Evolutionary conservation across 2,888 invertebrate genomes (phyloP).

Genomic region (Oligia strigilis): DNA sequence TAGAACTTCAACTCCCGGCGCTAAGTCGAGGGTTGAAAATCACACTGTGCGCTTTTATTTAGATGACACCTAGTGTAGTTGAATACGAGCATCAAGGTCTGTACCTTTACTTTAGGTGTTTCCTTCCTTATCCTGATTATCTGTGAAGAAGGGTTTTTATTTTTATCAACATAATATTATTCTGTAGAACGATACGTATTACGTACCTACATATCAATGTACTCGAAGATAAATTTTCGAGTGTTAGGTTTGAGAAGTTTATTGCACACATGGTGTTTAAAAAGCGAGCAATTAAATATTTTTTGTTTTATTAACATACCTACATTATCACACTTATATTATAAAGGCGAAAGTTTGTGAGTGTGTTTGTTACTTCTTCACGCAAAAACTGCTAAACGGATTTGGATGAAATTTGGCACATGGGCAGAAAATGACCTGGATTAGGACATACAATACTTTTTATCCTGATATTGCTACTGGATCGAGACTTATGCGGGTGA

Average conservation of each 20-base stretch:
- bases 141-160: background rate
- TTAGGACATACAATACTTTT: no score
- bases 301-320: background rate
- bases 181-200: background rate
- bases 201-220: background rate
- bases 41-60: background rate
- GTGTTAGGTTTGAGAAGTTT: conserved; percentile 9
- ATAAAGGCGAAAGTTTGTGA: no score
- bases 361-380: no score
- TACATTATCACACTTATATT: background rate
- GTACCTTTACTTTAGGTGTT: conserved; percentile 1
- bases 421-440: no score
- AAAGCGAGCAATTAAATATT: conserved; percentile 2
- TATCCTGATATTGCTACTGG: no score
- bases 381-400: no score
- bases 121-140: conserved; percentile 1
- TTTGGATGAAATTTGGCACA: no score
- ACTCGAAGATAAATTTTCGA: conserved; percentile 37
- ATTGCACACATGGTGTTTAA: conserved; percentile 27
- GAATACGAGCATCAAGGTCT: background rate
- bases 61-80: background rate
- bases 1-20: background rate
- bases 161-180: background rate
- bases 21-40: background rate
- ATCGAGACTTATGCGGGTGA: no score